Evolutionary conservation across 2,113 vertebrate genomes (phyloP).

Genomic region (Ptilorrhoa leucosticta): DNA sequence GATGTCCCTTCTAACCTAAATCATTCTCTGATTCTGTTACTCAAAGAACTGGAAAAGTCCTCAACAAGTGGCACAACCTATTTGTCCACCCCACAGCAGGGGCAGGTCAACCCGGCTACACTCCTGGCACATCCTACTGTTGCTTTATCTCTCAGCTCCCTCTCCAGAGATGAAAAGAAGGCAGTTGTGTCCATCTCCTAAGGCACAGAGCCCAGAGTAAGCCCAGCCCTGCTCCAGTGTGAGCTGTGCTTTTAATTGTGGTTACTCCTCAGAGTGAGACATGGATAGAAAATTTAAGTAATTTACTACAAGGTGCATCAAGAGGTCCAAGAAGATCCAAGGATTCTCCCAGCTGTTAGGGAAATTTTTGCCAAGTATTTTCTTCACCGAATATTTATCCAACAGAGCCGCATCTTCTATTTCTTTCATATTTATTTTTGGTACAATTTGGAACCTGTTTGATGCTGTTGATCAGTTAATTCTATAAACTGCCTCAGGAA

Average conservation of each 20-base stretch:
- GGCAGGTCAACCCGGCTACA: fast-evolving
- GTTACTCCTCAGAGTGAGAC: background rate
- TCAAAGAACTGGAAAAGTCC: background rate
- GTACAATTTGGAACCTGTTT: background rate
- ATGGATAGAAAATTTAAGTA: background rate
- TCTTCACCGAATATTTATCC: background rate
- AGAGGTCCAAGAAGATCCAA: background rate
- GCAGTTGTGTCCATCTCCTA: background rate
- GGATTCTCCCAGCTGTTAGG: background rate
- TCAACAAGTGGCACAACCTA: background rate
- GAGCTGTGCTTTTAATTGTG: background rate
- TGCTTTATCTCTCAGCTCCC: background rate
- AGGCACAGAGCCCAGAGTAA: background rate
- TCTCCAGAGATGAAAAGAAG: background rate
- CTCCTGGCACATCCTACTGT: background rate
- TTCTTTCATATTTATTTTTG: background rate
- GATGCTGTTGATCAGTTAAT: background rate
- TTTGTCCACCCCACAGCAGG: background rate
- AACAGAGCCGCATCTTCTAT: background rate
- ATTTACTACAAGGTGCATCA: background rate
- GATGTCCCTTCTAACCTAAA: background rate
- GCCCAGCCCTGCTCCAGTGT: background rate
- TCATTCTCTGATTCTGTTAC: background rate
- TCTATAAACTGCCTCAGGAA: background rate
- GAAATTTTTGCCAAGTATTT: background rate